These are phyloP conservation scores for Chiroxiphia lanceolata DNA, from an alignment of 2,797 vertebrate species.

Conservation along the genomic window DNA sequence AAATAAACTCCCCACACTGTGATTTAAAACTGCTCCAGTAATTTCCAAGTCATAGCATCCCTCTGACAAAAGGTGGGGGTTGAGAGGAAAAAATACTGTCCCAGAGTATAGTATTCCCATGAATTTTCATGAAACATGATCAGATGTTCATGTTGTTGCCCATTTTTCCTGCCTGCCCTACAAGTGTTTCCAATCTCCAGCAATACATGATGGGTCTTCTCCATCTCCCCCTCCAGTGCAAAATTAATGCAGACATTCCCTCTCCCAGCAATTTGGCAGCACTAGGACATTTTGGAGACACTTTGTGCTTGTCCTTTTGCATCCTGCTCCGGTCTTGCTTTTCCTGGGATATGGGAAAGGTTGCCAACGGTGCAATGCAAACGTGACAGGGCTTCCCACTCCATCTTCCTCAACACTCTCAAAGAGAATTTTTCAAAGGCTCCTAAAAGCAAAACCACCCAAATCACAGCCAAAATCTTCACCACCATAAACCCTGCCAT, in stretches of 20 bases:
- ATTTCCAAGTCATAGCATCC: neutral
- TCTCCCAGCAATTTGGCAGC: neutral
- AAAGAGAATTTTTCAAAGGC: neutral
- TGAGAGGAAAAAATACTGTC: neutral
- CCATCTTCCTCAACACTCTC: neutral
- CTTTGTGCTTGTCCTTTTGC: neutral
- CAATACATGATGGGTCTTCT: neutral
- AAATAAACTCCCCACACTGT: neutral
- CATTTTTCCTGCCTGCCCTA: neutral
- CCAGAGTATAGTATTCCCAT: rapidly evolving
- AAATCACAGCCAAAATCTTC: neutral
- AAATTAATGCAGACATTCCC: neutral
- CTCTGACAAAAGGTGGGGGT: neutral
- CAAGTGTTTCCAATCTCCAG: neutral
- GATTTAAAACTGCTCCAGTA: neutral
- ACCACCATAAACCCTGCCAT: rapidly evolving
- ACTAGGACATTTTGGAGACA: neutral
- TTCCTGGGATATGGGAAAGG: neutral
- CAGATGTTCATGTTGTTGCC: neutral
- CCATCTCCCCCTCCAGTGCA: neutral
- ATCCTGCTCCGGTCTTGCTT: neutral
- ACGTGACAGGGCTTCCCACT: neutral
- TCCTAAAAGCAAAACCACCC: neutral
- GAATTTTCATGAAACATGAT: neutral
- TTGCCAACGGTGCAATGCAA: rapidly evolving